Evolutionary conservation across 1,140 invertebrate genomes (phyloP).

Genomic region (Eumeta japonica): DNA sequence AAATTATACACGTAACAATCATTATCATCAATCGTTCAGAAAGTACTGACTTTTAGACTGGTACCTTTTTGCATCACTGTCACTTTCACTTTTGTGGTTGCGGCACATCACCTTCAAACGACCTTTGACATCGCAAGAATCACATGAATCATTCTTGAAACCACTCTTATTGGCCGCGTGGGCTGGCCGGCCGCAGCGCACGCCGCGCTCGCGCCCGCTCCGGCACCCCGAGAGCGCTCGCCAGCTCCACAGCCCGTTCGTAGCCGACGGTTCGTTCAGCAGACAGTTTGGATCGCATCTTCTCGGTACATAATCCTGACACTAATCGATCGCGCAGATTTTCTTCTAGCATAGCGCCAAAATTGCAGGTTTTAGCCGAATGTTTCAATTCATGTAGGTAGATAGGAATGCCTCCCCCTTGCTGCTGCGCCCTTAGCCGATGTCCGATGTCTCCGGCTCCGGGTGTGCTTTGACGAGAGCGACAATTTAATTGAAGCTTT

Average conservation of each 20-base stretch:
- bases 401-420: constrained; percentile 11
- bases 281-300: constrained; percentile 18
- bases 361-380: constrained; percentile 19
- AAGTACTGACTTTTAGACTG: no score
- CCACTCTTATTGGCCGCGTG: constrained; percentile 8
- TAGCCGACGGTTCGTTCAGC: constrained; percentile 12
- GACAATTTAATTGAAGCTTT: no score
- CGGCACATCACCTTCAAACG: constrained; percentile 7
- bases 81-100: neutral
- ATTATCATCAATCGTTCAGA: constrained; percentile 7
- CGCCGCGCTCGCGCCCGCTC: constrained; percentile 1
- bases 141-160: constrained; percentile 12
- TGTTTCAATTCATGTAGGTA: constrained; percentile 20
- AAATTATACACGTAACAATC: constrained; percentile 7
- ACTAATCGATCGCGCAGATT: constrained; percentile 18
- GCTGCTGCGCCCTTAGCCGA: constrained; percentile 5
- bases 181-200: constrained; percentile 6
- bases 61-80: constrained; percentile 3
- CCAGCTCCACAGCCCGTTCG: constrained; percentile 14
- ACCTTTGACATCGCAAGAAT: constrained; percentile 9
- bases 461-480: no score
- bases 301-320: constrained; percentile 13
- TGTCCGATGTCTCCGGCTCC: no score
- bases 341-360: constrained; percentile 10
- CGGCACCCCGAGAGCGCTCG: constrained; percentile 12